A percentile compares a stretch with the other conserved stretches of the same genome.
These are phyloP conservation scores for Sebastes steindachneri DNA, from an alignment of 2,797 vertebrate genomes.

Conservation along the genomic window DNA sequence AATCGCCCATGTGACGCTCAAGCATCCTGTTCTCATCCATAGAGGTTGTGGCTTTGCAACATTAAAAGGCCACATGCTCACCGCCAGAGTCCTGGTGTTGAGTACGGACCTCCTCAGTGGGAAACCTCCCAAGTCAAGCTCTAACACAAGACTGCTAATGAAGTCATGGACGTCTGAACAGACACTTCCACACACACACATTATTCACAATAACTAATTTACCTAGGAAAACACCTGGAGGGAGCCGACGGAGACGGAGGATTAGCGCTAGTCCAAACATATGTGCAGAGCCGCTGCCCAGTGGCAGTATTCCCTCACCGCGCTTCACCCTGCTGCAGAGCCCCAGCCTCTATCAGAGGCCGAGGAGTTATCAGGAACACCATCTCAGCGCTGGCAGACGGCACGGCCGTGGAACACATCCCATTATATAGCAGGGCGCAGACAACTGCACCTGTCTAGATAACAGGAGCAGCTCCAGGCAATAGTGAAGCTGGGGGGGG, in stretches of 20 bases:
- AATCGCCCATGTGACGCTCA: not conserved
- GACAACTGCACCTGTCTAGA: slow-evolving; percentile 73
- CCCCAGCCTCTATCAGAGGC: slow-evolving; percentile 11
- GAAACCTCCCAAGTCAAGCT: slow-evolving; percentile 10
- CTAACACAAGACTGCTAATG: slow-evolving; percentile 5
- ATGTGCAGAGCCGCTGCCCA: not conserved
- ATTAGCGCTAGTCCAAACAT: not conserved
- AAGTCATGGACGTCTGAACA: slow-evolving; percentile 10
- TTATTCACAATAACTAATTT: slow-evolving; percentile 16
- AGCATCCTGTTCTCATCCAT: not conserved
- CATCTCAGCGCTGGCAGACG: slow-evolving; percentile 61
- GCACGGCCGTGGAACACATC: slow-evolving; percentile 43
- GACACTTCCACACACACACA: not conserved
- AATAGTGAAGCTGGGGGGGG: not conserved
- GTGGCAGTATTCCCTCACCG: not conserved
- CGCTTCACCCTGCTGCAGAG: slow-evolving; percentile 4
- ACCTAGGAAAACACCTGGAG: slow-evolving; percentile 47
- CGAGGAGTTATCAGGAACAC: slow-evolving; percentile 60
- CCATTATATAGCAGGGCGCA: slow-evolving; percentile 54
- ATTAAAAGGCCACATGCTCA: slow-evolving; percentile 24
- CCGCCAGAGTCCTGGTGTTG: not conserved
- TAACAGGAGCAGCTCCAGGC: slow-evolving; percentile 53
- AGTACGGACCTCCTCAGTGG: not conserved
- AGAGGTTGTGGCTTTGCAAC: too few relatives aligned
- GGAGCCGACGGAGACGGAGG: slow-evolving; percentile 17